These are phyloP conservation scores for Thunnus thynnus DNA, from an alignment of 2,113 vertebrate genomes.

Conservation along the genomic window DNA sequence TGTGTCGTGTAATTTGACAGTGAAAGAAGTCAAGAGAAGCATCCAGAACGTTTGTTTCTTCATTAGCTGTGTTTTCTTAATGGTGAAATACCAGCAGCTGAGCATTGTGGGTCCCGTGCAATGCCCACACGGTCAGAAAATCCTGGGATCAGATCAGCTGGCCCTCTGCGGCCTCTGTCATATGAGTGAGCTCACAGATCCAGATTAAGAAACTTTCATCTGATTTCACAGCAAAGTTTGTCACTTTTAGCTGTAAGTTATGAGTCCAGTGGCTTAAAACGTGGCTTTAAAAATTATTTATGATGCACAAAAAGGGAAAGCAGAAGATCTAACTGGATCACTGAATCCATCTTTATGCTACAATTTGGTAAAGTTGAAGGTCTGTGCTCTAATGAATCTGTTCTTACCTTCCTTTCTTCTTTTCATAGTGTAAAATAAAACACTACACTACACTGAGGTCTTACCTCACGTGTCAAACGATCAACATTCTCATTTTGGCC, in stretches of 20 bases:
- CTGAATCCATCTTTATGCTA: neutral
- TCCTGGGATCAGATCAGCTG: constrained; percentile 43
- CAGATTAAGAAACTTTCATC: constrained; percentile 32
- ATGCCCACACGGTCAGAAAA: constrained; percentile 16
- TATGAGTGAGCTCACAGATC: constrained; percentile 45
- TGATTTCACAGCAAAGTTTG: constrained; percentile 1
- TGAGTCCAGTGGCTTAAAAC: neutral
- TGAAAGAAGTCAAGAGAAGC: neutral
- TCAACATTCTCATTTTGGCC: constrained; percentile 44
- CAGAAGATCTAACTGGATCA: neutral
- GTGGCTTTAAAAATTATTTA: neutral
- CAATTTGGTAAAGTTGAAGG: neutral
- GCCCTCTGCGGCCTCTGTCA: constrained; percentile 23
- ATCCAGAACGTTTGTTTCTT: neutral
- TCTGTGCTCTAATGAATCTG: neutral
- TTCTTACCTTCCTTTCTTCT: neutral
- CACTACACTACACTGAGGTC: neutral
- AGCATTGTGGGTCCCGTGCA: neutral
- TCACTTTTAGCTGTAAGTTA: neutral
- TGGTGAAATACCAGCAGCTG: constrained; percentile 30
- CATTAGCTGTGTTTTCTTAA: neutral
- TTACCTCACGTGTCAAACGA: constrained; percentile 49
- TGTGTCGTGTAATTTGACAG: neutral
- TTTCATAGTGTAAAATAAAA: neutral
- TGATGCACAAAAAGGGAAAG: neutral